Evolutionary conservation across 2,888 invertebrate species (phyloP).

Genomic region (Agonopterix heracliana): DNA sequence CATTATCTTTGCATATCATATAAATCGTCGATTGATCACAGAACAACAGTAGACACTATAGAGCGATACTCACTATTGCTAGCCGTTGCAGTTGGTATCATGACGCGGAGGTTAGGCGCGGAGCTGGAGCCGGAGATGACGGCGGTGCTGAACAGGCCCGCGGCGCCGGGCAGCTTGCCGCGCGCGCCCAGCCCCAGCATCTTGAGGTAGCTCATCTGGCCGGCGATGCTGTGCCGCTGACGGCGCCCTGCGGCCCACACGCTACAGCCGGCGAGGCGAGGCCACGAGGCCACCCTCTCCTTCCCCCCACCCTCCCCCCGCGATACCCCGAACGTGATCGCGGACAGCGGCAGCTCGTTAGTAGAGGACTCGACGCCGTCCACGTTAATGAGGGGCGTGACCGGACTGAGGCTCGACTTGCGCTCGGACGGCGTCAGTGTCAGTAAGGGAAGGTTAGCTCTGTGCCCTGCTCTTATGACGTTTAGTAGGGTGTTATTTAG

Average conservation of each 20-base stretch:
- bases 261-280: slow-evolving; percentile 33
- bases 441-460: slow-evolving; percentile 26
- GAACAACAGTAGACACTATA: too few species aligned
- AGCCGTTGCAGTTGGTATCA: slow-evolving; percentile 86
- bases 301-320: slow-evolving; percentile 24
- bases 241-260: slow-evolving; percentile 80
- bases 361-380: slow-evolving; percentile 77
- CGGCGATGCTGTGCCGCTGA: slow-evolving; percentile 97
- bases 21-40: too few species aligned
- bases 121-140: slow-evolving; percentile 96
- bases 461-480: slow-evolving; percentile 14
- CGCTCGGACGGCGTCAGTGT: slow-evolving; percentile 29
- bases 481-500: slow-evolving; percentile 24
- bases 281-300: slow-evolving; percentile 24
- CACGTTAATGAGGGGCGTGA: slow-evolving; percentile 56
- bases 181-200: slow-evolving; percentile 85
- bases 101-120: slow-evolving; percentile 92
- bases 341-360: slow-evolving; percentile 81
- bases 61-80: slow-evolving; percentile 80
- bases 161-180: slow-evolving; percentile 74
- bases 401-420: slow-evolving; percentile 41
- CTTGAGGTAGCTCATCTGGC: slow-evolving; percentile 96
- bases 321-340: slow-evolving; percentile 62
- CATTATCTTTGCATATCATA: too few species aligned
- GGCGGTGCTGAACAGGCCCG: slow-evolving; percentile 95